Evolutionary conservation across 37 sponge, comb jelly and placozoan species (phyloP).

Genomic region (Theonella swinhoei): DNA sequence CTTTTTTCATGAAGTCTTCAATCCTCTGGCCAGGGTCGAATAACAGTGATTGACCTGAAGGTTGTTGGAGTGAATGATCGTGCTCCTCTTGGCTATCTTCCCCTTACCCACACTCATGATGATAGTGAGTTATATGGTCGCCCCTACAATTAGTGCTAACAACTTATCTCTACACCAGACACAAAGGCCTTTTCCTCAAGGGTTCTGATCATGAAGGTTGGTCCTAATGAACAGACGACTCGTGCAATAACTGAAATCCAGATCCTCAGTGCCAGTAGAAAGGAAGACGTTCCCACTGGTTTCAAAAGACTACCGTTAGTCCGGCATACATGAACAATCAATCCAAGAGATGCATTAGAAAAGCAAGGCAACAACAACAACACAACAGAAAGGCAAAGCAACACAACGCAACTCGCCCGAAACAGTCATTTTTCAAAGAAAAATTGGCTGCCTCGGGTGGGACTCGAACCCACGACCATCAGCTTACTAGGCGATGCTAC

Average conservation of each 20-base stretch:
- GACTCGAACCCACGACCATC: too few species aligned
- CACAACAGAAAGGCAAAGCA: too few species aligned
- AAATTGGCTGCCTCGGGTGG: too few species aligned
- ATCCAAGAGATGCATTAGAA: too few species aligned
- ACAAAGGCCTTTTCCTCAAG: constrained; percentile 49
- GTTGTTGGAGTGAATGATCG: constrained; percentile 17
- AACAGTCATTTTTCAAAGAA: too few species aligned
- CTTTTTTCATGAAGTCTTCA: too few species aligned
- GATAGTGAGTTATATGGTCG: constrained; percentile 52
- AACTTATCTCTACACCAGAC: constrained; percentile 3
- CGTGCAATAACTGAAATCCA: constrained; percentile 40
- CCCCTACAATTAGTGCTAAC: not conserved
- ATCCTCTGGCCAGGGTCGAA: constrained; percentile 33
- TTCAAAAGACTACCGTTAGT: constrained; percentile 72
- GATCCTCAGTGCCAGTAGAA: constrained; percentile 36
- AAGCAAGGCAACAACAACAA: not conserved
- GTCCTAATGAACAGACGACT: constrained; percentile 36
- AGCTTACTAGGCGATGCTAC: too few species aligned
- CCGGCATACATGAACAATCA: not conserved
- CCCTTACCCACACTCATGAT: constrained; percentile 52
- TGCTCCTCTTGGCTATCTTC: constrained; percentile 38
- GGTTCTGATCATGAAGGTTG: constrained; percentile 37
- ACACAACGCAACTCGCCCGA: too few species aligned
- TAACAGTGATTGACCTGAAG: constrained; percentile 54
- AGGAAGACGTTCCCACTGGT: constrained; percentile 48